Evolutionary conservation across 2,797 vertebrate species (phyloP), one percentile per base, ranked within the genome.

Genomic region (Takifugu ocellatus): DNA sequence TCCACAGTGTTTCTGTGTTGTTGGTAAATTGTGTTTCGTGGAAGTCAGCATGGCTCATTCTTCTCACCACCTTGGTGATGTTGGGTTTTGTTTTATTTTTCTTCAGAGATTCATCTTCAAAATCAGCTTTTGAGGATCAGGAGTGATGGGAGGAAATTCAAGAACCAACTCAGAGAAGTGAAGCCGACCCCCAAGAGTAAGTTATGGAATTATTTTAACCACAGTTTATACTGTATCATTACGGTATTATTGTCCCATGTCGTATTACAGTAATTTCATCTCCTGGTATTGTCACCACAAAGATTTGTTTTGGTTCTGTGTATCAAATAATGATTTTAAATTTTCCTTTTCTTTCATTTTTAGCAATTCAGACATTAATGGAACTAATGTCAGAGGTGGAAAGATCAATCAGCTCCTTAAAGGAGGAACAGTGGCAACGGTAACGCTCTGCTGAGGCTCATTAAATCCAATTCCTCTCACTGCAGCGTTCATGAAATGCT

Each of bases 361-460:
- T 14, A 39, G 36, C 10, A 1, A 39, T 39, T 66, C 66, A 97
- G 95, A 94, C 88, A 88, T 98, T 79, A 90, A 93, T 70, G 93
- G 90, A 93, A 84, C 91, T 93, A 69, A 95, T 96, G 94, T 92
- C 91, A 66, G 94, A 96, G 76, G 88, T 91, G 78, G 96, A 98
- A 90, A 91, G 79, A 61, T 90, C 92, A 60, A 92, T 98, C 63
- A 93, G 67, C 63, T 56, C 72, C 61, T 90, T 98, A 63, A 98
- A 96, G 87, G 91, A 94, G 83, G 88, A 94, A 6, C 92, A 96
- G 66, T 86, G 87, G 16, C 83, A 84, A 68, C 87, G 90, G 96
- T 97, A 92, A 75, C 3, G 36, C 36, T 39, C 36, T 14, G 14
- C 36, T 39, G 36, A 14, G 7, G n/a, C 16, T 3, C 3, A 9